These are phyloP conservation scores for Dreissena polymorpha DNA, from an alignment of 1,140 invertebrate species.

Conservation along the genomic window DNA sequence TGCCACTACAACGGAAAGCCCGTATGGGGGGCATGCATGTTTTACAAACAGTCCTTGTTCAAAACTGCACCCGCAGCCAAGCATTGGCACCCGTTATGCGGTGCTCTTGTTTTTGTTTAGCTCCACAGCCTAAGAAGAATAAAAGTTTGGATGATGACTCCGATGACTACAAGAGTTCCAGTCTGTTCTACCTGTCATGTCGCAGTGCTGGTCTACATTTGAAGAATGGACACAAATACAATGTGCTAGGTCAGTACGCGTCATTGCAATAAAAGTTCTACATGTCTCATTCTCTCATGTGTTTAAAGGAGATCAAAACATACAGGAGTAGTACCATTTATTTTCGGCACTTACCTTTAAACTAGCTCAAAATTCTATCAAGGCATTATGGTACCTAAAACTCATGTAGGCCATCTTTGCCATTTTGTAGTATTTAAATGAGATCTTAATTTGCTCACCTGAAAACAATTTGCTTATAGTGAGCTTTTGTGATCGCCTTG, in stretches of 20 bases:
- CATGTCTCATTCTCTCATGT: not conserved
- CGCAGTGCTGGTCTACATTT: constrained; percentile 63
- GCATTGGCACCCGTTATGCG: too few species aligned
- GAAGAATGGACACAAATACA: constrained; percentile 61
- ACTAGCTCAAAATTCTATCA: not conserved
- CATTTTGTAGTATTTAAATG: not conserved
- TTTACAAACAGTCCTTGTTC: too few species aligned
- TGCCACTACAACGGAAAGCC: too few species aligned
- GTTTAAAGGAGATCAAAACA: not conserved
- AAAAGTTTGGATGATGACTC: constrained; percentile 17
- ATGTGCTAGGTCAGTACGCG: constrained; percentile 66
- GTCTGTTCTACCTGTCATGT: constrained; percentile 57
- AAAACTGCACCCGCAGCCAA: too few species aligned
- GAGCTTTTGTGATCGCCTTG: too few species aligned
- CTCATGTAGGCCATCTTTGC: not conserved
- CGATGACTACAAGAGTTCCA: constrained; percentile 40
- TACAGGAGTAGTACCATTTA: too few species aligned
- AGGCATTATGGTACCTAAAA: not conserved
- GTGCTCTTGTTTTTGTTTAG: constrained; percentile 6
- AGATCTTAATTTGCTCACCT: too few species aligned
- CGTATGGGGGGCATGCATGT: too few species aligned
- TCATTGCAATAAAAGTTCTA: not conserved
- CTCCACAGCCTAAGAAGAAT: constrained; percentile 27
- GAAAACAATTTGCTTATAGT: too few species aligned
- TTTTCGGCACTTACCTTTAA: not conserved